phyloP scores from a whole-genome alignment of 2,888 invertebrate genomes.

The Tenodera sinensis region DNA sequence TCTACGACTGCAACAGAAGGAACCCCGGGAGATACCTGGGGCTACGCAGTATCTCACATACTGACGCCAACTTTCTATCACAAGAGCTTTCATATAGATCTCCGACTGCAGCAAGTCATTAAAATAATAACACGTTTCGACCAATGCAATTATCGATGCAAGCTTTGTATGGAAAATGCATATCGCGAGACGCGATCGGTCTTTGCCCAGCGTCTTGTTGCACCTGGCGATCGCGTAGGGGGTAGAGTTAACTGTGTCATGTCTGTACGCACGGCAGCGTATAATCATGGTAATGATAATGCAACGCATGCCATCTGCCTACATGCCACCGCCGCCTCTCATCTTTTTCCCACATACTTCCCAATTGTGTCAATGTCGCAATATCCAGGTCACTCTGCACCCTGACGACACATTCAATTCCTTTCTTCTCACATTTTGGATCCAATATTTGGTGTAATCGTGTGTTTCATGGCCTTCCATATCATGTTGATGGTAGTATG shows the following conservation, averaged over 20 bases:
- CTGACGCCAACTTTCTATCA: not conserved
- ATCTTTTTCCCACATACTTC: not conserved
- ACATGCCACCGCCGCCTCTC: not conserved
- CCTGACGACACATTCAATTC: too few relatives aligned
- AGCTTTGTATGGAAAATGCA: not conserved
- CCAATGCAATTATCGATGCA: not conserved
- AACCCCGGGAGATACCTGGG: too few relatives aligned
- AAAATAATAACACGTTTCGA: not conserved
- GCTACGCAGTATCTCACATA: not conserved
- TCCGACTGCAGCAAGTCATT: not conserved
- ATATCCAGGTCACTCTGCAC: not conserved
- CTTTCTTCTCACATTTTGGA: too few relatives aligned
- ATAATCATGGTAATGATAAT: not conserved
- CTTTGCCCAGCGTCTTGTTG: not conserved
- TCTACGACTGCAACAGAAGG: too few relatives aligned
- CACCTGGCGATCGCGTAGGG: too few relatives aligned
- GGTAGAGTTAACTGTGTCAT: not conserved
- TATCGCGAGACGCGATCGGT: not conserved
- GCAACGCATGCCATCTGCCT: not conserved
- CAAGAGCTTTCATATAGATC: not conserved
- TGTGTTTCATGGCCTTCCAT: too few relatives aligned
- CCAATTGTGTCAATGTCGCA: not conserved
- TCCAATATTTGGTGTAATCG: too few relatives aligned
- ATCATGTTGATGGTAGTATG: too few relatives aligned
- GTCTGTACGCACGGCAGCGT: not conserved